Evolutionary conservation across 2,888 invertebrate genomes (phyloP).

Genomic region (Rhagonycha lutea): DNA sequence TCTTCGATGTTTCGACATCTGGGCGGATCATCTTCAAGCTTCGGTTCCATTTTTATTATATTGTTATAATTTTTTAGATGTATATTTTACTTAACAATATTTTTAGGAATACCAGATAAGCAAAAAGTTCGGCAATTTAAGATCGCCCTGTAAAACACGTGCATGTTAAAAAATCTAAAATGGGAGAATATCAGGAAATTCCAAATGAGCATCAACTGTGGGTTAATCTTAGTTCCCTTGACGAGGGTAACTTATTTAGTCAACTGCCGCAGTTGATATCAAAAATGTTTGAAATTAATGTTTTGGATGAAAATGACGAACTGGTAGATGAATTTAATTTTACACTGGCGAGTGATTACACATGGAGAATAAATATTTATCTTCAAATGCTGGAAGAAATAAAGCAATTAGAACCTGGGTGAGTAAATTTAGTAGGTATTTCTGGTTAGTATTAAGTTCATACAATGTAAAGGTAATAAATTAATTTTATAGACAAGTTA

Average conservation of each 20-base stretch:
- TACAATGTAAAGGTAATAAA: not conserved
- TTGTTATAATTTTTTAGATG: not conserved
- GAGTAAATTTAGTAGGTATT: conserved; percentile 24
- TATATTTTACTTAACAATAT: not conserved
- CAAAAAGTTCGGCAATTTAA: conserved; percentile 2
- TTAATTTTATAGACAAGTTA: not conserved
- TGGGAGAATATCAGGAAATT: conserved; percentile 35
- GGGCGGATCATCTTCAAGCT: too few species aligned
- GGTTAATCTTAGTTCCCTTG: conserved; percentile 62
- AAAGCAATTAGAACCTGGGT: conserved; percentile 55
- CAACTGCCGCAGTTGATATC: conserved; percentile 69
- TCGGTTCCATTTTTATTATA: not conserved
- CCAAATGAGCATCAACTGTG: conserved; percentile 52
- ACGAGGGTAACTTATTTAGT: conserved; percentile 66
- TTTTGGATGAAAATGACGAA: conserved; percentile 27
- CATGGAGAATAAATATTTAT: conserved; percentile 71
- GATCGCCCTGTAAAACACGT: conserved; percentile 14
- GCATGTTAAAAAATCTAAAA: conserved; percentile 15
- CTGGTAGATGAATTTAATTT: conserved; percentile 52
- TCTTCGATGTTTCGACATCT: too few species aligned
- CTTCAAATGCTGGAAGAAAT: conserved; percentile 70
- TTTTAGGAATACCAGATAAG: not conserved
- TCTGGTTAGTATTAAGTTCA: conserved; percentile 7
- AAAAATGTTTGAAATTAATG: conserved; percentile 60
- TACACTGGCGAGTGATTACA: conserved; percentile 70